A percentile compares a stretch with the other conserved stretches of the same genome.
Conservation (phyloP, 2,888 invertebrate species). For the Heliconius erato region DNA sequence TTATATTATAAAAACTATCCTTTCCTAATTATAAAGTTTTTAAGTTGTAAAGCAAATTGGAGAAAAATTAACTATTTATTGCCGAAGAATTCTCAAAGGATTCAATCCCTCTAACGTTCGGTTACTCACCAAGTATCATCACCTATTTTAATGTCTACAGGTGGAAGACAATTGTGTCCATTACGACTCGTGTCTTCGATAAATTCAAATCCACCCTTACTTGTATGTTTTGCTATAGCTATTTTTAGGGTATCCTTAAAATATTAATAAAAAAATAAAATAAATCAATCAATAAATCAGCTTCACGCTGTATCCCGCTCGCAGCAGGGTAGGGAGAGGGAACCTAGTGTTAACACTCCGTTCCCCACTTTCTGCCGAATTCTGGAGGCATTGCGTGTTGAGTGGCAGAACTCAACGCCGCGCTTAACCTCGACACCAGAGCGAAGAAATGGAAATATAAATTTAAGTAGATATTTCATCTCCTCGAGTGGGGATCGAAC, state of each 20-base stretch:
- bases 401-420: too few species aligned
- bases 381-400: too few species aligned
- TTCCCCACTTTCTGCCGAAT: too few species aligned
- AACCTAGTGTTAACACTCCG: too few species aligned
- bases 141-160: constrained; percentile 66
- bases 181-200: constrained; percentile 51
- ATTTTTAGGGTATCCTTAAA: constrained; percentile 61
- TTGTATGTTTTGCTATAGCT: constrained; percentile 59
- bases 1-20: not conserved
- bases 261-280: too few species aligned
- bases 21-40: not conserved
- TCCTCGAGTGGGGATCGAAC: too few species aligned
- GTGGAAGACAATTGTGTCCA: constrained; percentile 41
- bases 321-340: too few species aligned
- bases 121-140: constrained; percentile 67
- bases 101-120: not conserved
- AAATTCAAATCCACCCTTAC: constrained; percentile 62
- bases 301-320: too few species aligned
- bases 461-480: too few species aligned
- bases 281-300: too few species aligned
- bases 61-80: not conserved
- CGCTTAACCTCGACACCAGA: too few species aligned
- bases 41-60: not conserved
- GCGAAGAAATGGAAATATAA: too few species aligned
- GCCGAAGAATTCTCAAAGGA: not conserved